phyloP scores from a whole-genome alignment of 2,113 vertebrate genomes.

The Gymnorhina tibicen region DNA sequence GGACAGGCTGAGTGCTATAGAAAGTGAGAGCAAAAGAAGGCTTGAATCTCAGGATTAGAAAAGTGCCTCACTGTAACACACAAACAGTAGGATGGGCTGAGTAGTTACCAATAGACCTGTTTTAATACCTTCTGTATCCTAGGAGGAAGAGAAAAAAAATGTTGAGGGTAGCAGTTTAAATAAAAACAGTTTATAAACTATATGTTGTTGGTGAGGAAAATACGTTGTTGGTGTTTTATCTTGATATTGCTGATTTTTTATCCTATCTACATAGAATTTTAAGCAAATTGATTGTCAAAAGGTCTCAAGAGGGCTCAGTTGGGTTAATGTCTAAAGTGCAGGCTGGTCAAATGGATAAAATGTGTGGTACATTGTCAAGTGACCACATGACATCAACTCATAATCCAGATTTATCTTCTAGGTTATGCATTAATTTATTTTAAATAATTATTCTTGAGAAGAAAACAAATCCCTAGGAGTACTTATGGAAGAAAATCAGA shows the following conservation, averaged over 20 bases:
- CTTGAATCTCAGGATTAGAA: background rate
- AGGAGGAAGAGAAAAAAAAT: background rate
- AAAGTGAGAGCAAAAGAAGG: background rate
- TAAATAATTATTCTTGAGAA: background rate
- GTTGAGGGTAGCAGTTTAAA: background rate
- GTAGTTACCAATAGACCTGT: background rate
- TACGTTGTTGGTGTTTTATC: fast-evolving
- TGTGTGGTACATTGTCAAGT: background rate
- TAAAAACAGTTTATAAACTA: background rate
- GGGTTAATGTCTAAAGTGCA: background rate
- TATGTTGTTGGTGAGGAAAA: background rate
- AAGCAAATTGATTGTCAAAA: background rate
- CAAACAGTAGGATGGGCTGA: background rate
- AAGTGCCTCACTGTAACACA: background rate
- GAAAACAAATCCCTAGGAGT: background rate
- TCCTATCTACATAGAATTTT: background rate
- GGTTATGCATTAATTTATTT: background rate
- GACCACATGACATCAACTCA: background rate
- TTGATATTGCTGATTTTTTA: background rate
- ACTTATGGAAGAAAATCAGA: background rate
- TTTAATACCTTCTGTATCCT: background rate
- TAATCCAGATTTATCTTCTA: background rate
- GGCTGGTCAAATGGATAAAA: background rate
- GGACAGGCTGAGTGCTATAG: fast-evolving
- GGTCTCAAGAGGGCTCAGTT: background rate